These are phyloP conservation scores for Microctenopoma lineatum DNA, from an alignment of 2,797 vertebrate species.

Conservation along the genomic window DNA sequence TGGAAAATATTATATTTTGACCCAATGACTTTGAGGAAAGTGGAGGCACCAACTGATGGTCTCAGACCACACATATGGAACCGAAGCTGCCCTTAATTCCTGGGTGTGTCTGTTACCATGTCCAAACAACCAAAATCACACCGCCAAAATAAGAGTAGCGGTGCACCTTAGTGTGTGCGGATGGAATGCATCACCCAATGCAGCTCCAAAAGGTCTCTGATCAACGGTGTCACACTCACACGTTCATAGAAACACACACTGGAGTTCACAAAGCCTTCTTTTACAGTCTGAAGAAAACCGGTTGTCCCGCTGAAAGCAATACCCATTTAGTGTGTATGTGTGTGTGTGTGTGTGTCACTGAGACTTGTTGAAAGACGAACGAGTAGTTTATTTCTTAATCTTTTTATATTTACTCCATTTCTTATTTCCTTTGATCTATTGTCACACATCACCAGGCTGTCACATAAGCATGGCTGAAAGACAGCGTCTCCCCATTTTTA, in stretches of 20 bases:
- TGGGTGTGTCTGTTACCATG: conserved; percentile 8
- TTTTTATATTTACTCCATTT: not conserved
- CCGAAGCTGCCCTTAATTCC: conserved; percentile 5
- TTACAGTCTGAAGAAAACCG: conserved; percentile 40
- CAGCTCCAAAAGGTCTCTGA: conserved; percentile 38
- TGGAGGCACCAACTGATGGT: conserved; percentile 12
- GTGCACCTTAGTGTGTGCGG: not conserved
- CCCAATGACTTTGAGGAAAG: conserved; percentile 41
- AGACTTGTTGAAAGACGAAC: conserved; percentile 5
- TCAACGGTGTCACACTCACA: conserved; percentile 40
- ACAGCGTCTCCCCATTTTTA: no score
- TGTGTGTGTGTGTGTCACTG: no score
- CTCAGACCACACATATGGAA: conserved; percentile 13
- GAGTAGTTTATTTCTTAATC: conserved; percentile 30
- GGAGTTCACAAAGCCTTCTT: conserved; percentile 33
- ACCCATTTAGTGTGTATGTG: no score
- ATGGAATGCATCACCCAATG: conserved; percentile 44
- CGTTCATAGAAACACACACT: conserved; percentile 19
- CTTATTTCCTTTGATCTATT: conserved; percentile 17
- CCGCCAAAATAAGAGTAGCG: conserved; percentile 21
- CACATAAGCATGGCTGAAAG: no score
- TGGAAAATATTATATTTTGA: conserved; percentile 53
- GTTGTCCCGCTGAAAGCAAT: conserved; percentile 35
- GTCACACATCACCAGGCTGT: no score
- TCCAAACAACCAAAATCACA: conserved; percentile 24